Evolutionary conservation across 1,140 invertebrate species (phyloP).

Genomic region (Solenopsis fugax): DNA sequence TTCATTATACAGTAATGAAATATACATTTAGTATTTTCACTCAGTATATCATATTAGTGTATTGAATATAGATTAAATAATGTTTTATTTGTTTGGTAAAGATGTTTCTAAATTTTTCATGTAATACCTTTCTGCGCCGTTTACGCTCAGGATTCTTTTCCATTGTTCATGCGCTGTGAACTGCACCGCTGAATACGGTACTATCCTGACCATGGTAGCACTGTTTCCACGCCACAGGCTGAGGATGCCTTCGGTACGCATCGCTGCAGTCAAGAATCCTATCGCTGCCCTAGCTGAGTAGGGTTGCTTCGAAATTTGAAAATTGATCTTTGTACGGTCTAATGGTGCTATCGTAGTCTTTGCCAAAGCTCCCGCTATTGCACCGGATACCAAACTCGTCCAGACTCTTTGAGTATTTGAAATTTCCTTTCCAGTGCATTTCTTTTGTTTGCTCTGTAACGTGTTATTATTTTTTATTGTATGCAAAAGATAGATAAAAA

Average conservation of each 20-base stretch:
- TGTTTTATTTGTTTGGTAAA: background rate
- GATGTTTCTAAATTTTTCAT: conserved; percentile 68
- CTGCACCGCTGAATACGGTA: conserved; percentile 99
- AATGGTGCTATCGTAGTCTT: conserved; percentile 98
- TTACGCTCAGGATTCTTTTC: conserved; percentile 93
- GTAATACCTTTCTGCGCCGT: conserved; percentile 88
- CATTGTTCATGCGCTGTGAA: conserved; percentile 99
- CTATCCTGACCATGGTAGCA: conserved; percentile 98
- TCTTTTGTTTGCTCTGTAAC: conserved; percentile 61
- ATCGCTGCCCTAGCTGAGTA: conserved; percentile 94
- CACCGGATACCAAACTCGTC: conserved; percentile 93
- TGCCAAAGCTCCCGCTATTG: conserved; percentile 96
- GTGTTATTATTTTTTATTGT: conserved; percentile 45
- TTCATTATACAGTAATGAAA: background rate
- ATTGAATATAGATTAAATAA: no score
- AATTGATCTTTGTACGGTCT: conserved; percentile 99
- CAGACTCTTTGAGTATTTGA: conserved; percentile 88
- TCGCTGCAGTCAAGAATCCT: conserved; percentile 91
- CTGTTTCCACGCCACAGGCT: conserved; percentile 98
- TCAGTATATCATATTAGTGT: background rate
- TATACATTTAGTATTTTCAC: background rate
- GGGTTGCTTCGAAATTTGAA: conserved; percentile 94
- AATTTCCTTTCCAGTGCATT: conserved; percentile 67
- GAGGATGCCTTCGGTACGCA: conserved; percentile 91
- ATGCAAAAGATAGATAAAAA: conserved; percentile 7